Conservation (phyloP, 2,113 vertebrate species). For the Bos taurus region ARS-UCD2.0 NC_037339.1:84622501-84623000, state of each 20-base stretch:
- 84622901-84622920: background rate
- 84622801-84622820: accelerated
- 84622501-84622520: background rate
- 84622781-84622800: background rate
- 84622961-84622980: background rate
- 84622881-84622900: accelerated
- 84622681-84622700: background rate
- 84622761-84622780: background rate
- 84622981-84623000: background rate
- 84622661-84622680: background rate
- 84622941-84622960: background rate
- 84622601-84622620: conserved; percentile 12
- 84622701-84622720: accelerated
- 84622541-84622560: background rate
- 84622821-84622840: background rate
- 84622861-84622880: accelerated
- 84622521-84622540: background rate
- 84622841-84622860: accelerated
- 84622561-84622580: conserved; percentile 43
- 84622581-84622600: conserved; percentile 56
- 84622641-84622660: conserved; percentile 2
- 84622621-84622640: conserved; percentile 29
- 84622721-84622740: background rate
- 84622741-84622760: accelerated
- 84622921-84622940: background rate